phyloP scores from a whole-genome alignment of 2,797 vertebrate genomes.

The Tragelaphus oryx region DNA sequence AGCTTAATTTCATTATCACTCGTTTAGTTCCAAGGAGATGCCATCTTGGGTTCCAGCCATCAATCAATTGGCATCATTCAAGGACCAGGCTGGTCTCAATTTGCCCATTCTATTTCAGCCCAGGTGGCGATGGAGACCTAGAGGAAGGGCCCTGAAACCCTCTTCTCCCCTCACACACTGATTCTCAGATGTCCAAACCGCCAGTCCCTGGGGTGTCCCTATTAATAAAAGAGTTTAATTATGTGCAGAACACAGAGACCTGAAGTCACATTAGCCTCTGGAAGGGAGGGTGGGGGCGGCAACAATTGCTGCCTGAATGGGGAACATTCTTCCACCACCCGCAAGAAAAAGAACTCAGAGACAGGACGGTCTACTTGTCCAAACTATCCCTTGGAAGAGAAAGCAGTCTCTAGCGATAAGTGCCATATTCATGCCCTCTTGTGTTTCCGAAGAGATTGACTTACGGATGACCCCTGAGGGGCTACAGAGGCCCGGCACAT shows the following conservation, averaged over 20 bases:
- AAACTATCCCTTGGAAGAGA: not conserved
- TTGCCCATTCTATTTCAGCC: not conserved
- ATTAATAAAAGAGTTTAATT: not conserved
- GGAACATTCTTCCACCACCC: not conserved
- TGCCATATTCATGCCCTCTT: not conserved
- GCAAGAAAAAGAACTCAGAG: not conserved
- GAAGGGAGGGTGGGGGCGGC: not conserved
- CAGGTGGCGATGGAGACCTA: not conserved
- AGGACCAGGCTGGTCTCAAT: not conserved
- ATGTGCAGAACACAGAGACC: not conserved
- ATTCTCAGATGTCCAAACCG: not conserved
- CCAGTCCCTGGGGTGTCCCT: not conserved
- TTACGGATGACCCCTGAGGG: not conserved
- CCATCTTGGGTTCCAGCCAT: not conserved
- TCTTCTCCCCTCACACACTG: not conserved
- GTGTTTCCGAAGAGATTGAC: not conserved
- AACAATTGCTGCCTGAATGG: not conserved
- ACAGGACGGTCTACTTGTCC: not conserved
- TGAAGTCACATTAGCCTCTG: not conserved
- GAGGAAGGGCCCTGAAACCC: not conserved
- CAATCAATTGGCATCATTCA: not conserved
- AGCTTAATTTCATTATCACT: constrained; percentile 32
- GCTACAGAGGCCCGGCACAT: not conserved
- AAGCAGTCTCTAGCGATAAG: not conserved
- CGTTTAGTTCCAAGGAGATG: constrained; percentile 31